Percentiles rank a stretch among this genome's conserved stretches.
phyloP scores from a whole-genome alignment of 2,797 vertebrate genomes.

The Cirrhinus mrigala region DNA sequence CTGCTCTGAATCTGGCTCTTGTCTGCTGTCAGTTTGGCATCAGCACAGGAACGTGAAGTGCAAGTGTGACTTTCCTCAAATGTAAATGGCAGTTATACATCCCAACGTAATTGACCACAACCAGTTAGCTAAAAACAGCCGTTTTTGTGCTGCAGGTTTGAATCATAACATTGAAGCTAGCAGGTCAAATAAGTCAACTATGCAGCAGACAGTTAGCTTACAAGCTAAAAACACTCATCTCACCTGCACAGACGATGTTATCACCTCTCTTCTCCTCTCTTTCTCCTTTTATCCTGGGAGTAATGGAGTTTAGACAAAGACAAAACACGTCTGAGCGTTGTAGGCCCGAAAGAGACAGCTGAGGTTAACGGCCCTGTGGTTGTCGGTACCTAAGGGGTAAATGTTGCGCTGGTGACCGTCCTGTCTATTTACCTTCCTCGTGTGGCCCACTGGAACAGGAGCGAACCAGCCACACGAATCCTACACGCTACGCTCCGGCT shows the following conservation, averaged over 20 bases:
- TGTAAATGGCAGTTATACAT: slow-evolving; percentile 13
- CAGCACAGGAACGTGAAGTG: neutral
- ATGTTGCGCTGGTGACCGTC: slow-evolving; percentile 30
- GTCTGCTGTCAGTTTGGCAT: neutral
- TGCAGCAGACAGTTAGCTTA: slow-evolving; percentile 42
- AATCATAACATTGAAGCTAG: slow-evolving; percentile 51
- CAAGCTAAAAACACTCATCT: slow-evolving; percentile 42
- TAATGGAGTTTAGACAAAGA: slow-evolving; percentile 24
- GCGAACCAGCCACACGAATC: slow-evolving; percentile 49
- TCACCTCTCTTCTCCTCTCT: slow-evolving; percentile 3
- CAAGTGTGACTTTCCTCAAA: neutral
- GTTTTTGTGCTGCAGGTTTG: neutral
- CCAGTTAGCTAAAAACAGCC: neutral
- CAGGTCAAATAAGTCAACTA: slow-evolving; percentile 59
- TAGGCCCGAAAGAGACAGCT: slow-evolving; percentile 3
- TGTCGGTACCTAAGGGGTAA: neutral
- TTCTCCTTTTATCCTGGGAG: slow-evolving; percentile 13
- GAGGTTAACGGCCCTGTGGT: neutral
- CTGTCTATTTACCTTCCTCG: slow-evolving; percentile 64
- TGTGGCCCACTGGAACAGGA: slow-evolving; percentile 72
- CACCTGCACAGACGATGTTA: slow-evolving; percentile 40
- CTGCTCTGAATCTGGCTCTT: neutral
- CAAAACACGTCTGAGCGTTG: neutral
- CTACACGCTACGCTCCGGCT: slow-evolving; percentile 10
- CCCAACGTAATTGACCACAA: neutral